Percentiles rank a stretch among this genome's conserved stretches.
Evolutionary conservation across 2,113 vertebrate species (phyloP).

Genomic region (Pavo muticus): DNA sequence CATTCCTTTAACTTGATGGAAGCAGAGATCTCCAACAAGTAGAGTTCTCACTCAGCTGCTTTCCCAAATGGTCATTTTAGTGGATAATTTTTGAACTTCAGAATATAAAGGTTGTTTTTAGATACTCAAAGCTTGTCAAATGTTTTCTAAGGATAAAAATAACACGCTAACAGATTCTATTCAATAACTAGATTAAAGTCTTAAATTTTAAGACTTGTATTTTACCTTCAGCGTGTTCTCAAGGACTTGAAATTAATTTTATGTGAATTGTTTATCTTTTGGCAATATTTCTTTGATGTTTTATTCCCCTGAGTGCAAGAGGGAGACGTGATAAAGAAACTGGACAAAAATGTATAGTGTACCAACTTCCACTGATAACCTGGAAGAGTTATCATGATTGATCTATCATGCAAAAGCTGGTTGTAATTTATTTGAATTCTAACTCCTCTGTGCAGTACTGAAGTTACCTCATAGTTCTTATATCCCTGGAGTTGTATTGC

Average conservation of each 20-base stretch:
- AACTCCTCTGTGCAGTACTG: not conserved
- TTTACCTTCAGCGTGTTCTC: not conserved
- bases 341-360: not conserved
- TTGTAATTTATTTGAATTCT: not conserved
- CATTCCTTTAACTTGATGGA: too few species aligned
- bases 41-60: not conserved
- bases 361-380: not conserved
- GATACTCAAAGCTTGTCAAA: not conserved
- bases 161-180: not conserved
- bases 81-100: not conserved
- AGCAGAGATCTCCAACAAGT: not conserved
- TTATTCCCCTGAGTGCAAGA: not conserved
- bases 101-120: not conserved
- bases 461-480: not conserved
- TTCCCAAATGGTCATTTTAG: not conserved
- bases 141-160: not conserved
- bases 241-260: slow-evolving; percentile 7
- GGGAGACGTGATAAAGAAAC: not conserved
- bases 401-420: not conserved
- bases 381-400: not conserved
- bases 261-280: not conserved
- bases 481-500: not conserved
- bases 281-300: not conserved
- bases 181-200: not conserved
- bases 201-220: not conserved